Conservation (phyloP, 1,140 invertebrate genomes). For the Bombus turneri region DNA sequence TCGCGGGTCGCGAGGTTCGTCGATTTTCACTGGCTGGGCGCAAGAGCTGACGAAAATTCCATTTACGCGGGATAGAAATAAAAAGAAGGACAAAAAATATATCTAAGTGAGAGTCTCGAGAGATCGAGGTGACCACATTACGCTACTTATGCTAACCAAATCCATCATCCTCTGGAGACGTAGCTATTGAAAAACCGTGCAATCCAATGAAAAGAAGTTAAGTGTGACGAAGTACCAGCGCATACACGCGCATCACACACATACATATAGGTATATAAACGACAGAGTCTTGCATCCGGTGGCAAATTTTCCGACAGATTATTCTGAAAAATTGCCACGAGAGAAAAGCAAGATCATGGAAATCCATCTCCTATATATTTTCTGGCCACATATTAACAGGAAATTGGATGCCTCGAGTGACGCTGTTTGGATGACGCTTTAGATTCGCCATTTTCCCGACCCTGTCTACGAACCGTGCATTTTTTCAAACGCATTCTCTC, state of each 20-base stretch:
- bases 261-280: not conserved
- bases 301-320: constrained; percentile 39
- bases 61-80: not conserved
- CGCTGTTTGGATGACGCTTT: not conserved
- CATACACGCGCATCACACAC: not conserved
- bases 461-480: not conserved
- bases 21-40: not conserved
- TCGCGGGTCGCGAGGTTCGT: not conserved
- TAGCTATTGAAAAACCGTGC: constrained; percentile 34
- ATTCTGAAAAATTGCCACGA: constrained; percentile 27
- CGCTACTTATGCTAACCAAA: not conserved
- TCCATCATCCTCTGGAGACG: constrained; percentile 22
- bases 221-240: constrained; percentile 30
- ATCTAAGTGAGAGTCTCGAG: not conserved
- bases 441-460: not conserved
- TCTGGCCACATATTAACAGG: constrained; percentile 28
- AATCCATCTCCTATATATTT: constrained; percentile 28
- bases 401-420: constrained; percentile 26
- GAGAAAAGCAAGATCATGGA: constrained; percentile 17
- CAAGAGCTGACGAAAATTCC: not conserved
- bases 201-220: not conserved
- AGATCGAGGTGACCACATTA: constrained; percentile 17
- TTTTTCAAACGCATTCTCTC: not conserved
- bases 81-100: not conserved
- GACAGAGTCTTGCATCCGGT: not conserved